Evolutionary conservation across 2,797 vertebrate species (phyloP).

Genomic region (Cheirogaleus major): DNA sequence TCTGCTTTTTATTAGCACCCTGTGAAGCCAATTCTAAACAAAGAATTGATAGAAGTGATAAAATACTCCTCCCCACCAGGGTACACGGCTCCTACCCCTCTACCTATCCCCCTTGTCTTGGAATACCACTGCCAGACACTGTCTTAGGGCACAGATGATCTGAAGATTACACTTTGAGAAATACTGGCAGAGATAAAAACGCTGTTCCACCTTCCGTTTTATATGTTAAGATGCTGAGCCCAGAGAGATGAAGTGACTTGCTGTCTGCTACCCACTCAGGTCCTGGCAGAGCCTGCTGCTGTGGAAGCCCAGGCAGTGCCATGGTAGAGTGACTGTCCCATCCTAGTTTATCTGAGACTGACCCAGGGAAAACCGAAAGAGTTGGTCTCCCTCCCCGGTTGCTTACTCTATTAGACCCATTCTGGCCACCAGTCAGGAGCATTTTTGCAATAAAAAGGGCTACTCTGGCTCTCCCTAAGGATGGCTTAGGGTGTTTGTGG

Average conservation of each 20-base stretch:
- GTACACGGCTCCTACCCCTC: neutral
- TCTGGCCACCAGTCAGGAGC: neutral
- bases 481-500: neutral
- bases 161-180: neutral
- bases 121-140: neutral
- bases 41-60: neutral
- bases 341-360: neutral
- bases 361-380: neutral
- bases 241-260: neutral
- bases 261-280: neutral
- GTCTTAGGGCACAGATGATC: neutral
- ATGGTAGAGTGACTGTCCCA: neutral
- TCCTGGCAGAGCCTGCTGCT: neutral
- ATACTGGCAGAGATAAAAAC: neutral
- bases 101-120: rapidly evolving
- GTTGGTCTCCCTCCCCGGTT: neutral
- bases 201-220: neutral
- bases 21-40: neutral
- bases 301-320: neutral
- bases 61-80: neutral
- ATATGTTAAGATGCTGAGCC: neutral
- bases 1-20: neutral
- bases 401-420: neutral
- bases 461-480: neutral
- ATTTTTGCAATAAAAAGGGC: neutral